Conservation (phyloP, 92 coral and sea anemone genomes). For the Zoanthus sansibaricus region DNA sequence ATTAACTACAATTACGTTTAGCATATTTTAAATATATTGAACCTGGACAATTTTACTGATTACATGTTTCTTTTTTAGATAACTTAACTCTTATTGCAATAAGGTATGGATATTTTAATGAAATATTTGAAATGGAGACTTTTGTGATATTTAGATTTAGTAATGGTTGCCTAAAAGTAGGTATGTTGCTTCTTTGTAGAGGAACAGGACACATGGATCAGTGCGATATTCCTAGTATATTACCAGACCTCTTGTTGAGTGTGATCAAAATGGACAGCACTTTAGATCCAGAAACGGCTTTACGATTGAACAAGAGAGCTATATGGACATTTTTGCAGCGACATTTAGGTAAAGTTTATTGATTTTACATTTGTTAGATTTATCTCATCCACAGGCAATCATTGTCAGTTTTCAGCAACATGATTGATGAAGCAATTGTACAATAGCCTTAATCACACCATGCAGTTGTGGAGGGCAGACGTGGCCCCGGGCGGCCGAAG, state of each 20-base stretch:
- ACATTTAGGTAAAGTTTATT: constrained; percentile 67
- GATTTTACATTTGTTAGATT: not conserved
- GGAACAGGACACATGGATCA: constrained; percentile 86
- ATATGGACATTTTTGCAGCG: constrained; percentile 80
- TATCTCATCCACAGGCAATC: not conserved
- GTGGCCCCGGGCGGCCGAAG: too few species aligned
- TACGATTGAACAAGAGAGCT: constrained; percentile 70
- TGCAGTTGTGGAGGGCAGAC: too few species aligned
- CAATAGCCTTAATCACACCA: too few species aligned
- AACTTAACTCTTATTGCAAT: constrained; percentile 81
- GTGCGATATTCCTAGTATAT: constrained; percentile 77
- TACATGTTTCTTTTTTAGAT: constrained; percentile 59
- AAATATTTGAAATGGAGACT: not conserved
- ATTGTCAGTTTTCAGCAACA: not conserved
- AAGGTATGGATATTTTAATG: constrained; percentile 62
- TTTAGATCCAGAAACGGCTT: constrained; percentile 63
- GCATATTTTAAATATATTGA: too few species aligned
- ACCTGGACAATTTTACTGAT: too few species aligned
- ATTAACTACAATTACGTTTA: too few species aligned
- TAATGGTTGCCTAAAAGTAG: not conserved
- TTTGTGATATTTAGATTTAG: not conserved
- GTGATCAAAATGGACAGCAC: constrained; percentile 58
- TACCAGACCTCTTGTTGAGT: constrained; percentile 65
- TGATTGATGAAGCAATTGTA: not conserved
- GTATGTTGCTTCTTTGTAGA: not conserved